Conservation (phyloP, 2,113 vertebrate genomes). For the Caretta caretta region DNA sequence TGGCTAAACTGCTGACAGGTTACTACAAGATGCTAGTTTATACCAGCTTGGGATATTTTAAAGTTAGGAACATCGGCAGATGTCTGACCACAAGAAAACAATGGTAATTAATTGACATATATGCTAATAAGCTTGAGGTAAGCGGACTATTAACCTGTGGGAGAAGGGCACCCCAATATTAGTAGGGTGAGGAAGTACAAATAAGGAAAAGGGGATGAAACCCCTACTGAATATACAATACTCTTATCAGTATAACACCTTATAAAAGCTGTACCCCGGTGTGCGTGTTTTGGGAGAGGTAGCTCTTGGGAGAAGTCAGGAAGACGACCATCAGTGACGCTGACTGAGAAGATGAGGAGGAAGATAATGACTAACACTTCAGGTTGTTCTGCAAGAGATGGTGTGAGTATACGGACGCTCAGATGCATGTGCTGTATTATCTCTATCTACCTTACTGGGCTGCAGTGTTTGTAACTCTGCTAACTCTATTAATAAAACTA, state of each 20-base stretch:
- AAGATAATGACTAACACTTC: no score
- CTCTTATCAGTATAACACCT: background rate
- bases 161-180: background rate
- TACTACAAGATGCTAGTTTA: no score
- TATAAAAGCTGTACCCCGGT: background rate
- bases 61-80: background rate
- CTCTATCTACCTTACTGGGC: no score
- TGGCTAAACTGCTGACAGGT: no score
- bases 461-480: no score
- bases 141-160: background rate
- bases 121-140: background rate
- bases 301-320: background rate
- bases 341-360: background rate
- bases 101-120: background rate
- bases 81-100: background rate
- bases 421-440: no score
- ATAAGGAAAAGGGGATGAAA: background rate
- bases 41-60: no score
- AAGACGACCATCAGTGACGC: background rate
- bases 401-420: no score
- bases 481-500: no score
- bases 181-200: background rate
- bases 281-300: background rate
- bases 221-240: background rate
- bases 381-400: no score